A percentile compares a stretch with the other conserved stretches of the same genome.
Conservation (phyloP, 2,888 invertebrate genomes). For the Leptopterna dolabrata region DNA sequence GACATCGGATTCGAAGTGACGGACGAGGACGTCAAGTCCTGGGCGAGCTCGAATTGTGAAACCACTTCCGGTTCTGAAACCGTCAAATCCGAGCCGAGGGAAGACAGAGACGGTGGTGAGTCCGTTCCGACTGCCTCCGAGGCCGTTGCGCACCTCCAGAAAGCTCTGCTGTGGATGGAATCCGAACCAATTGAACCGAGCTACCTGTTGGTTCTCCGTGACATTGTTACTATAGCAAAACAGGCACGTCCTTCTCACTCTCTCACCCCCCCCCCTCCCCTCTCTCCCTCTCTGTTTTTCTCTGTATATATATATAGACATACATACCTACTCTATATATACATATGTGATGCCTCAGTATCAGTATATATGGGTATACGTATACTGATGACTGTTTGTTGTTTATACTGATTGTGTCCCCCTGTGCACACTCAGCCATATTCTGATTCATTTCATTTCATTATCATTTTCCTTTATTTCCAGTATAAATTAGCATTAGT, state of each 20-base stretch:
- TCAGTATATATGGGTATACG: too few species aligned
- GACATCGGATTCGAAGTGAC: slow-evolving; percentile 66
- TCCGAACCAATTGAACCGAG: slow-evolving; percentile 69
- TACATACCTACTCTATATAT: too few species aligned
- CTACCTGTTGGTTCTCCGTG: slow-evolving; percentile 64
- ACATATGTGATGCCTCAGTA: too few species aligned
- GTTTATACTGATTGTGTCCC: too few species aligned
- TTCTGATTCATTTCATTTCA: too few species aligned
- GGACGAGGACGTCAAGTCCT: slow-evolving; percentile 64
- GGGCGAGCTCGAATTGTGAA: slow-evolving; percentile 60
- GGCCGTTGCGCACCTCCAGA: slow-evolving; percentile 67
- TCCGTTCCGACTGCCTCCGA: slow-evolving; percentile 67
- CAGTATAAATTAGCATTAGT: too few species aligned
- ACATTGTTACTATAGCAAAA: slow-evolving; percentile 65
- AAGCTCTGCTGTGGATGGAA: slow-evolving; percentile 69
- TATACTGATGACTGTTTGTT: too few species aligned
- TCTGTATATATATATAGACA: slow-evolving; percentile 21
- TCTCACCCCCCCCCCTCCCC: too few species aligned
- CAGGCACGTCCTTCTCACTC: slow-evolving; percentile 63
- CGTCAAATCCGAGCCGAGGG: slow-evolving; percentile 59
- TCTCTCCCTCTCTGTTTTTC: neutral
- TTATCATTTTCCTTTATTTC: too few species aligned
- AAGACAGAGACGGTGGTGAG: slow-evolving; percentile 59
- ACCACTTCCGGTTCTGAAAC: slow-evolving; percentile 35
- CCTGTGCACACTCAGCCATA: too few species aligned